Conservation (phyloP, 2,113 vertebrate genomes). For the Hydrolagus affinis region DNA sequence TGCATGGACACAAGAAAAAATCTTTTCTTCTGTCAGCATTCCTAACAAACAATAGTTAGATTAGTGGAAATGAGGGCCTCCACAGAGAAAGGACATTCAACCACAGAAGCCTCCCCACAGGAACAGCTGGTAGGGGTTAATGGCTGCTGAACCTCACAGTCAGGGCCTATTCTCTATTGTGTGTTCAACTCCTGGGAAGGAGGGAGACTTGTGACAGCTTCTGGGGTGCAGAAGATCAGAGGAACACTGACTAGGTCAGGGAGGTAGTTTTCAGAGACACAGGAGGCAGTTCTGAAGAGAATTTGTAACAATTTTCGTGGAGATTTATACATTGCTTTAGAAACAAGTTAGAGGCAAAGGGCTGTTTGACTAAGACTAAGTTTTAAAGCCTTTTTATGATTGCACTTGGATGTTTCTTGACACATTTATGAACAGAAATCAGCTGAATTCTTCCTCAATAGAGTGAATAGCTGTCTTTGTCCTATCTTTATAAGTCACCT, state of each 20-base stretch:
- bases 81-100: slow-evolving; percentile 96
- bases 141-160: slow-evolving; percentile 98
- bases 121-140: slow-evolving; percentile 99
- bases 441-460: slow-evolving; percentile 15
- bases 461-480: slow-evolving; percentile 13
- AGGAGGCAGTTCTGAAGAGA: slow-evolving; percentile 35
- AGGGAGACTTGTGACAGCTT: slow-evolving; percentile 97
- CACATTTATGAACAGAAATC: slow-evolving; percentile 22
- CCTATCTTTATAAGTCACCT: slow-evolving; percentile 27
- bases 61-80: slow-evolving; percentile 99
- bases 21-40: slow-evolving; percentile 99
- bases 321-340: slow-evolving; percentile 24
- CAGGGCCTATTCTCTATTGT: slow-evolving; percentile 99
- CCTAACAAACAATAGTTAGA: slow-evolving; percentile 99
- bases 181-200: slow-evolving; percentile 98
- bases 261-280: slow-evolving; percentile 54
- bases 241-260: slow-evolving; percentile 83
- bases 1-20: slow-evolving; percentile 99
- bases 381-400: slow-evolving; percentile 17
- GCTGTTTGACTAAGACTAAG: slow-evolving; percentile 13
- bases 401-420: slow-evolving; percentile 1
- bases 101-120: slow-evolving; percentile 96
- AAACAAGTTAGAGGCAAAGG: slow-evolving; percentile 19
- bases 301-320: slow-evolving; percentile 22
- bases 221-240: slow-evolving; percentile 86